These are phyloP conservation scores for Cetonia aurata DNA, from an alignment of 2,888 invertebrate species.

Conservation along the genomic window DNA sequence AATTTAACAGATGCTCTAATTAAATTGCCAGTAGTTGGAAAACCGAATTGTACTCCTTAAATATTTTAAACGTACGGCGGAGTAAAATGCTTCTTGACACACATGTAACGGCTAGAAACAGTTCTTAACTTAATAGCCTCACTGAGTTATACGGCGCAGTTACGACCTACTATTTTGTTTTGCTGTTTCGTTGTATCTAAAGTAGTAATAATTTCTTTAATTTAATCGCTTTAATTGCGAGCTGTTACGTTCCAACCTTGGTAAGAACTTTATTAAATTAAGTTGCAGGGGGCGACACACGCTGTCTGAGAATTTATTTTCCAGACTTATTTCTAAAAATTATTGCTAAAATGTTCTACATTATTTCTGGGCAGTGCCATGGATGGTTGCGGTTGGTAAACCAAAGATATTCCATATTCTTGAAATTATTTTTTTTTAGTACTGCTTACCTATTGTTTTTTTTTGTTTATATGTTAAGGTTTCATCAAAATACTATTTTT, in stretches of 20 bases:
- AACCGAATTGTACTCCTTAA: conserved; percentile 32
- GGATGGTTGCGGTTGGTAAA: too few species aligned
- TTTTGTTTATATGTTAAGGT: too few species aligned
- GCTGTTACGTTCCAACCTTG: conserved; percentile 36
- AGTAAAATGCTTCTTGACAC: conserved; percentile 37
- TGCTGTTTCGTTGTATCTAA: conserved; percentile 25
- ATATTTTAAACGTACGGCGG: conserved; percentile 30
- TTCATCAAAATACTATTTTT: too few species aligned
- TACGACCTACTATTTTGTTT: conserved; percentile 38
- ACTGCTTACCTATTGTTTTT: too few species aligned
- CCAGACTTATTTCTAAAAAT: too few species aligned
- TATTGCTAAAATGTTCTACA: too few species aligned
- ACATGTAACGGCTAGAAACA: conserved; percentile 38
- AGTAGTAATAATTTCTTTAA: conserved; percentile 41
- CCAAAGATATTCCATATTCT: too few species aligned
- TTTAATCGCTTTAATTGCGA: conserved; percentile 40
- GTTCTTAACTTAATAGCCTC: conserved; percentile 39
- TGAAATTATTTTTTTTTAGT: too few species aligned
- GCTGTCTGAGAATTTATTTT: conserved; percentile 15
- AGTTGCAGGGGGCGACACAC: conserved; percentile 16
- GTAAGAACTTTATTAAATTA: conserved; percentile 38
- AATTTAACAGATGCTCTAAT: conserved; percentile 25
- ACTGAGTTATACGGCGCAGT: conserved; percentile 33
- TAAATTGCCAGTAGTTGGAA: conserved; percentile 38
- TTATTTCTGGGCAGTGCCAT: too few species aligned